phyloP scores from a whole-genome alignment of 2,797 vertebrate species.

The Martes flavigula region DNA sequence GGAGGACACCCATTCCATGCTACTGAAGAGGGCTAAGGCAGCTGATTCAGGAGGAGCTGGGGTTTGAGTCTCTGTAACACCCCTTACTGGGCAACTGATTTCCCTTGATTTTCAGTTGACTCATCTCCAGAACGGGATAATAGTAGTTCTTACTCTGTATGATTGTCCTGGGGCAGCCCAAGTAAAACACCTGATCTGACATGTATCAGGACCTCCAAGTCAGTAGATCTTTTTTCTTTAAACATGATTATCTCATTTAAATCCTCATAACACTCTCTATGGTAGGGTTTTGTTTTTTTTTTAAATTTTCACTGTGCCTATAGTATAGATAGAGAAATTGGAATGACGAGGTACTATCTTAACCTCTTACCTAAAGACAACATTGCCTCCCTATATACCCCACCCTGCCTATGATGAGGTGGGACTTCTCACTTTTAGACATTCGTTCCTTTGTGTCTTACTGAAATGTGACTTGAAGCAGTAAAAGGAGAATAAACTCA shows the following conservation, averaged over 20 bases:
- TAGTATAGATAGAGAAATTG: neutral
- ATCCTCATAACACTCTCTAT: neutral
- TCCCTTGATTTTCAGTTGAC: conserved; percentile 12
- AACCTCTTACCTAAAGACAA: neutral
- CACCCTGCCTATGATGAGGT: neutral
- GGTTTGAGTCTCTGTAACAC: neutral
- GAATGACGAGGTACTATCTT: neutral
- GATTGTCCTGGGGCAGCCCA: neutral
- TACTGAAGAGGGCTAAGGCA: neutral
- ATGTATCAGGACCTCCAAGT: neutral
- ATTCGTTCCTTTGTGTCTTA: neutral
- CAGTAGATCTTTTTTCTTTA: neutral
- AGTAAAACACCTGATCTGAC: neutral
- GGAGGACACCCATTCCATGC: neutral
- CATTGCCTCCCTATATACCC: neutral
- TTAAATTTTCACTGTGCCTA: neutral
- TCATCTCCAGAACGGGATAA: neutral
- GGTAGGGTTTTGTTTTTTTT: too few species aligned
- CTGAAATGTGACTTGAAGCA: neutral
- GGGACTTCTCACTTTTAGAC: neutral
- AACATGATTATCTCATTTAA: neutral
- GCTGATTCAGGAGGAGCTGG: neutral
- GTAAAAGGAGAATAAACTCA: neutral
- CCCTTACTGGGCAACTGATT: neutral
- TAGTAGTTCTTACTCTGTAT: neutral